phyloP scores from a whole-genome alignment of 2,797 vertebrate species.

The Alosa sapidissima region DNA sequence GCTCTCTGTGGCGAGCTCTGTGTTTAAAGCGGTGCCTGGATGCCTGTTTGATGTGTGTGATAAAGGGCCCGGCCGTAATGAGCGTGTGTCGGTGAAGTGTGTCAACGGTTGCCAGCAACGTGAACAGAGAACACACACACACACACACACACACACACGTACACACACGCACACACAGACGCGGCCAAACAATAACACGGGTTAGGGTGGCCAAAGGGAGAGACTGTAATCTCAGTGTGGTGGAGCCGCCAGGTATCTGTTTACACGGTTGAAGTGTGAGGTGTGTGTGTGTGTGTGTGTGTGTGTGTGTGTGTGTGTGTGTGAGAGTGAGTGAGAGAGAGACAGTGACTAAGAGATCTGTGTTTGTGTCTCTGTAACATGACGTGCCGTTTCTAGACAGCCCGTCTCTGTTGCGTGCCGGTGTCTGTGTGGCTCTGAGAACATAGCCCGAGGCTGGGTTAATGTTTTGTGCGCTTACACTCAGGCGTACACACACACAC shows the following conservation, averaged over 20 bases:
- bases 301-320: not conserved
- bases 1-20: not conserved
- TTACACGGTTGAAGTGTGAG: not conserved
- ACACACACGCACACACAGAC: not conserved
- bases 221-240: not conserved
- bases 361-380: not conserved
- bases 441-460: slow-evolving; percentile 9
- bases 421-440: not conserved
- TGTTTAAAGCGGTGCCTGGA: not conserved
- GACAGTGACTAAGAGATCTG: not conserved
- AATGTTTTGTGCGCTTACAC: not conserved
- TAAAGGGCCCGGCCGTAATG: not conserved
- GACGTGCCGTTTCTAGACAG: not conserved
- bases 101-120: not conserved
- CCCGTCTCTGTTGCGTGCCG: not conserved
- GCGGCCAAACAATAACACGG: not conserved
- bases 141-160: not conserved
- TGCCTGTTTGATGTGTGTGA: not conserved
- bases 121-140: not conserved
- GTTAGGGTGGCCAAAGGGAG: not conserved
- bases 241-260: slow-evolving; percentile 18
- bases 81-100: not conserved
- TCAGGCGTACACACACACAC: not conserved
- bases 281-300: not conserved
- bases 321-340: not conserved